Percentiles rank a stretch among this genome's conserved stretches.
Conservation (phyloP, 1,140 invertebrate species). For the Drosophila micromelanica region DNA sequence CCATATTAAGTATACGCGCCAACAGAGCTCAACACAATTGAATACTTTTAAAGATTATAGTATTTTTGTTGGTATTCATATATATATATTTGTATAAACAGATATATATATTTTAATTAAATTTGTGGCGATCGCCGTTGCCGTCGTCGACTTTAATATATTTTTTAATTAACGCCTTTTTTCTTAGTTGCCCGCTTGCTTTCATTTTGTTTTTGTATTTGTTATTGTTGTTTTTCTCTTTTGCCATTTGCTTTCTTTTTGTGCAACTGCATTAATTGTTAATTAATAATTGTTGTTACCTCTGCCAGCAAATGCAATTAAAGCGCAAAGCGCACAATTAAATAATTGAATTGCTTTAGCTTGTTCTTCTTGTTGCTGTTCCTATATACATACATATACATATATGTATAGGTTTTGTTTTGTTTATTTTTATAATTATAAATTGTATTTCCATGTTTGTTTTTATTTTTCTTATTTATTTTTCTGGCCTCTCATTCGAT, state of each 20-base stretch:
- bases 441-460: constrained; percentile 26
- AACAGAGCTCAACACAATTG: no score
- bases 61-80: no score
- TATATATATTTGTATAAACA: constrained; percentile 37
- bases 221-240: constrained; percentile 26
- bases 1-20: no score
- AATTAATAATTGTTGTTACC: constrained; percentile 70
- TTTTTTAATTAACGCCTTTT: constrained; percentile 79
- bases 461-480: constrained; percentile 6
- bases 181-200: constrained; percentile 62
- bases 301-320: constrained; percentile 63
- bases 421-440: constrained; percentile 44
- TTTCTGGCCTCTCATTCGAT: constrained; percentile 17
- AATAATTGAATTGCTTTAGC: constrained; percentile 67
- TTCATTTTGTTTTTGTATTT: constrained; percentile 30
- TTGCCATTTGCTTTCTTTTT: constrained; percentile 42
- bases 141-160: constrained; percentile 52
- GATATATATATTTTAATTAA: constrained; percentile 67
- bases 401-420: no score
- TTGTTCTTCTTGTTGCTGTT: constrained; percentile 28
- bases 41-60: no score
- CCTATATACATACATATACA: no score
- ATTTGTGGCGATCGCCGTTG: constrained; percentile 53
- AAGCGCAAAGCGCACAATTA: constrained; percentile 71
- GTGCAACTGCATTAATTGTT: constrained; percentile 66